These are phyloP conservation scores for Gymnocypris eckloni DNA, from an alignment of 2,797 vertebrate genomes.

Conservation along the genomic window DNA sequence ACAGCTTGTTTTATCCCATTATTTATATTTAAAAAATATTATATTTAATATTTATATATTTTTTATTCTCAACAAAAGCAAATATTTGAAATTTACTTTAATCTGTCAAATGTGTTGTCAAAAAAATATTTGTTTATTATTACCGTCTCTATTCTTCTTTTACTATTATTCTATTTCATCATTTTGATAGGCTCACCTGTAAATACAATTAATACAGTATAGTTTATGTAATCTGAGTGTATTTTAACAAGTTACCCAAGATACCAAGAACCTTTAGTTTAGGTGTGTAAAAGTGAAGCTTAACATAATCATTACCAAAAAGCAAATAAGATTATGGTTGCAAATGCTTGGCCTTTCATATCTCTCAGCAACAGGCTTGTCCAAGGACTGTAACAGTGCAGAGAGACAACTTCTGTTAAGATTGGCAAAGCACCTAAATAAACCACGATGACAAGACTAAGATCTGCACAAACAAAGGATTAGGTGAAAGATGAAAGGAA, in stretches of 20 bases:
- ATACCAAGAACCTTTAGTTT: background rate
- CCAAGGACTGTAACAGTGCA: slow-evolving; percentile 67
- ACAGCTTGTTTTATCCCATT: background rate
- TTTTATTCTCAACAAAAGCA: background rate
- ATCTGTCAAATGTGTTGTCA: background rate
- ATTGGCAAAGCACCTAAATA: slow-evolving; percentile 77
- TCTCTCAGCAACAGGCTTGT: slow-evolving; percentile 73
- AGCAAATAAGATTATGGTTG: slow-evolving; percentile 57
- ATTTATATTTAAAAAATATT: background rate
- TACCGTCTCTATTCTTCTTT: background rate
- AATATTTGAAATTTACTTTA: background rate
- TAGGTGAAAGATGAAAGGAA: slow-evolving; percentile 79
- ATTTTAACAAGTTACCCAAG: background rate
- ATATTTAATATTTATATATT: background rate
- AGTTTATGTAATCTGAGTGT: background rate
- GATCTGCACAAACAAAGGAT: slow-evolving; percentile 83
- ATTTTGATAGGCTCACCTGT: slow-evolving; percentile 1
- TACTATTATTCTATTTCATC: background rate
- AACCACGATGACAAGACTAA: slow-evolving; percentile 78
- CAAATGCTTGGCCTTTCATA: slow-evolving; percentile 60
- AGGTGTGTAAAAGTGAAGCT: slow-evolving; percentile 26
- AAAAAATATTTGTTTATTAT: background rate
- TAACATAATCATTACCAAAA: slow-evolving; percentile 58
- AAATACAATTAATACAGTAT: background rate
- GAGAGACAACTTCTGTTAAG: slow-evolving; percentile 67